Evolutionary conservation across 92 coral and sea anemone species (phyloP).

Genomic region (Diadumene lineata): DNA sequence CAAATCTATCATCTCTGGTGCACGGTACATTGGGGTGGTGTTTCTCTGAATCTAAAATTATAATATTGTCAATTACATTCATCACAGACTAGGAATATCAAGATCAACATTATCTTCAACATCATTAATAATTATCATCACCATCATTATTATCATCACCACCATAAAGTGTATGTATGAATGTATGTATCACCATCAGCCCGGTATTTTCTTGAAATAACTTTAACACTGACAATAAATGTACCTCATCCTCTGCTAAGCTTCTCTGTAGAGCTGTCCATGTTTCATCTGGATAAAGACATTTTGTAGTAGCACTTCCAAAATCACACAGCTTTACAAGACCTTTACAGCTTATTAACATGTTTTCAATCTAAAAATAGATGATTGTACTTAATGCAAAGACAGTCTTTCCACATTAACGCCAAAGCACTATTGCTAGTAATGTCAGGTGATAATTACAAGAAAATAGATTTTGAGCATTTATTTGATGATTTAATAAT

Average conservation of each 20-base stretch:
- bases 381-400: not conserved
- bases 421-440: too few relatives aligned
- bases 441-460: too few relatives aligned
- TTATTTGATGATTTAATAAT: too few relatives aligned
- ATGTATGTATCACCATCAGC: too few relatives aligned
- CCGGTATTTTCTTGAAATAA: too few relatives aligned
- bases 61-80: not conserved
- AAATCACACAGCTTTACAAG: conserved; percentile 94
- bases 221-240: too few relatives aligned
- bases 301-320: conserved; percentile 87
- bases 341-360: conserved; percentile 79
- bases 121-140: not conserved
- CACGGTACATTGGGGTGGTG: conserved; percentile 98
- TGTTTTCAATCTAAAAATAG: conserved; percentile 76
- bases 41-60: conserved; percentile 57
- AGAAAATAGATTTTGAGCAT: too few relatives aligned
- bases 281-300: conserved; percentile 76
- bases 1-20: conserved; percentile 97
- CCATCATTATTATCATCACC: not conserved
- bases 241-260: conserved; percentile 91
- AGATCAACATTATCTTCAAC: not conserved
- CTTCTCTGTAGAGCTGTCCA: conserved; percentile 95
- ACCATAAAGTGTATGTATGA: not conserved
- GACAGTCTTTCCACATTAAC: too few relatives aligned
- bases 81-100: not conserved